Evolutionary conservation across 2,888 invertebrate genomes (phyloP).

Genomic region (Erannis defoliaria): DNA sequence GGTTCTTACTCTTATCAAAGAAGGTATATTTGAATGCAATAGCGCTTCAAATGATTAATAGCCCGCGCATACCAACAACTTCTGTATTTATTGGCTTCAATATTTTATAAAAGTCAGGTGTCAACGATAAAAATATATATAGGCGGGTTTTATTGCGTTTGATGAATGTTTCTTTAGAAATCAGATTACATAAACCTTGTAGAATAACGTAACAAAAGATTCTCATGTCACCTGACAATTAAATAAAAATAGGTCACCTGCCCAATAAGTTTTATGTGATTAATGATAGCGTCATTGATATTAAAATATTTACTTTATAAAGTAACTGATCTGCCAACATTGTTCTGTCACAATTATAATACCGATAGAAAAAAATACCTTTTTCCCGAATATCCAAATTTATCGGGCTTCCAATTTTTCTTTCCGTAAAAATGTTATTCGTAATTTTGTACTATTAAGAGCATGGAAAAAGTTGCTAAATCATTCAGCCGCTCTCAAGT

Average conservation of each 20-base stretch:
- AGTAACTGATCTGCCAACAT: no score
- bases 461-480: no score
- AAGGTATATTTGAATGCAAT: constrained; percentile 28
- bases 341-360: no score
- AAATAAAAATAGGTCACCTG: background rate
- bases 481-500: no score
- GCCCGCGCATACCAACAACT: constrained; percentile 33
- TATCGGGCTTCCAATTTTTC: no score
- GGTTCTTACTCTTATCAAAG: constrained; percentile 8
- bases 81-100: constrained; percentile 34
- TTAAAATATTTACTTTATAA: no score
- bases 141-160: constrained; percentile 30
- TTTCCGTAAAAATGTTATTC: no score
- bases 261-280: background rate
- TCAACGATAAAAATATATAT: constrained; percentile 45
- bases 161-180: constrained; percentile 34
- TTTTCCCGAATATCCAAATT: no score
- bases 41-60: constrained; percentile 40
- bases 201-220: constrained; percentile 16
- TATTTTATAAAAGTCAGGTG: constrained; percentile 39
- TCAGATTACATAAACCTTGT: constrained; percentile 33
- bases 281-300: no score
- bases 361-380: no score
- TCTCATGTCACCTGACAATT: background rate
- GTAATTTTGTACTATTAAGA: no score